Base-by-base conservation (phyloP, 2,113 vertebrate genomes). In the Pelmatolapia mariae region DNA sequence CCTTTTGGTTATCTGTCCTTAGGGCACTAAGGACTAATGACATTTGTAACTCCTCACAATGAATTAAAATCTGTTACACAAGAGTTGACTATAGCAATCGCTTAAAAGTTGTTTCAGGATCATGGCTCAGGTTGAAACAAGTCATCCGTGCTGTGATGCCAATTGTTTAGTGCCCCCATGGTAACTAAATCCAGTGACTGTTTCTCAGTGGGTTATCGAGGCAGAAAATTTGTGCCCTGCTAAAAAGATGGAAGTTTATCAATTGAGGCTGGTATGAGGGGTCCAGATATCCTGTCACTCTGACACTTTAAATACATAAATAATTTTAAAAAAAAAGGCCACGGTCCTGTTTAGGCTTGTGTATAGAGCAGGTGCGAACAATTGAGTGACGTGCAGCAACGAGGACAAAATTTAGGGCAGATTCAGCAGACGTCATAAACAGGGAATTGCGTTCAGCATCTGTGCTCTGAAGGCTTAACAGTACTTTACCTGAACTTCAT, bases 201-300 rank as follows among this genome's bases (percentile, higher is more conserved):
- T 73, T 73, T 73, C 29, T 73, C 40, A 26, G 80, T 92, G 40
- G 59, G 81, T 83, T 90, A 92, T 53, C 38, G 86, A 88, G 84
- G 89, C 73, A 93, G 89, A 94, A 94, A 94, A 91, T 90, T n/a
- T 3, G 68, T 73, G 15, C 24, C 68, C 68, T 10, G 22, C 68
- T 26, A 73, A 90, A 92, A 9, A 10, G 59, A 89, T 53, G 83
- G 56, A 91, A n/a, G 54, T 85, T 66, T 15, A 79, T 63, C 78
- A 85, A 81, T 63, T 78, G 68, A 80, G 71, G 76, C 33, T 86
- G 19, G 56, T 26, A 81, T 26, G 50, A 43, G 22, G 47, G 80
- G 80, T 85, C 47, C 63, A 66, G 66, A 78, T 88, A 53, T 81
- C 79, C 86, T 12, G 40, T 87, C 80, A 82, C 47, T 19, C 50